Evolutionary conservation across 2,888 invertebrate species (phyloP).

Genomic region (Hemithea aestivaria): DNA sequence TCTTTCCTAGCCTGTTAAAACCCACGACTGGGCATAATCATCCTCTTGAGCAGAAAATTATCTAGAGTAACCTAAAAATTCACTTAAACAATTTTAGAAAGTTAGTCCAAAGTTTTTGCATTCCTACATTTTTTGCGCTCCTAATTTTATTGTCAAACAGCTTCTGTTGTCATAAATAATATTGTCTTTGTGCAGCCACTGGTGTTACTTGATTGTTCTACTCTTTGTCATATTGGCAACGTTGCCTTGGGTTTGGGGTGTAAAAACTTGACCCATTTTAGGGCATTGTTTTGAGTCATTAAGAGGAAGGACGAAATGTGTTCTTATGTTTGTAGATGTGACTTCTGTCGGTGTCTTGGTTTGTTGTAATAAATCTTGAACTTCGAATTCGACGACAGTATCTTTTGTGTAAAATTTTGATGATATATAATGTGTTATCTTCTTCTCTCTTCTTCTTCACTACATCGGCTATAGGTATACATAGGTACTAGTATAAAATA

Average conservation of each 20-base stretch:
- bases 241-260: conserved; percentile 21
- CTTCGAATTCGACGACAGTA: too few species aligned
- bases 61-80: conserved; percentile 12
- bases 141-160: conserved; percentile 50
- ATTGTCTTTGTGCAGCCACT: conserved; percentile 60
- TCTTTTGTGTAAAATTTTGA: too few species aligned
- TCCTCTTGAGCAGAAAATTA: too few species aligned
- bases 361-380: background rate
- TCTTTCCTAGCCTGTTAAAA: too few species aligned
- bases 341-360: conserved; percentile 8
- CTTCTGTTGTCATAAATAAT: conserved; percentile 67
- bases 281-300: conserved; percentile 37
- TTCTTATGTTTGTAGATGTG: conserved; percentile 9
- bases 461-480: too few species aligned
- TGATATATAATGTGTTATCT: too few species aligned
- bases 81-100: conserved; percentile 27
- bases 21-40: too few species aligned
- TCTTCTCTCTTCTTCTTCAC: too few species aligned
- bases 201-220: conserved; percentile 65
- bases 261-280: conserved; percentile 57
- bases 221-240: conserved; percentile 54
- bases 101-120: conserved; percentile 29
- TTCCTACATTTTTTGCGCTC: conserved; percentile 41
- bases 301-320: conserved; percentile 29
- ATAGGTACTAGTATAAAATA: too few species aligned